These are phyloP conservation scores for Sinelater perroti DNA, from an alignment of 2,888 invertebrate species.

Conservation along the genomic window DNA sequence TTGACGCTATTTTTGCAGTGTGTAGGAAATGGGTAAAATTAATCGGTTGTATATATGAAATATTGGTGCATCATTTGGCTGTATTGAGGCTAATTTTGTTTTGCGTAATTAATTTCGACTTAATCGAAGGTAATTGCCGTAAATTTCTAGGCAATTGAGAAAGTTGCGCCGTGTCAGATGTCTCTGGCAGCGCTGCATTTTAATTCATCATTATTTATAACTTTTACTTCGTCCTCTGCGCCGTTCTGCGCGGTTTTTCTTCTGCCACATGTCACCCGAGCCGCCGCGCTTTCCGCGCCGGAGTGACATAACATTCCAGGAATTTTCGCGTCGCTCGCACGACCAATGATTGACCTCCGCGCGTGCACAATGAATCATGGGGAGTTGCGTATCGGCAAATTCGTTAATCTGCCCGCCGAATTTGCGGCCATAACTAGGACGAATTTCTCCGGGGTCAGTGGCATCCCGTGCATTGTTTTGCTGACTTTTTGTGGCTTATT, in stretches of 20 bases:
- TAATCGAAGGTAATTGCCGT: constrained; percentile 4
- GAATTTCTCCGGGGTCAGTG: constrained; percentile 28
- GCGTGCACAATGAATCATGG: constrained; percentile 12
- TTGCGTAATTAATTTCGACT: constrained; percentile 7
- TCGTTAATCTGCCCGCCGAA: constrained; percentile 8
- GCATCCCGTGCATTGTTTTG: constrained; percentile 20
- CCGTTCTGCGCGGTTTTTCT: too few species aligned
- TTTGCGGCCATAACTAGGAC: constrained; percentile 19
- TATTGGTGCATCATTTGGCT: too few species aligned
- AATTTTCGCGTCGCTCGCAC: not conserved
- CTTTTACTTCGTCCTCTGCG: not conserved
- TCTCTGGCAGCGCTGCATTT: not conserved
- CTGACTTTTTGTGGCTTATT: constrained; percentile 15
- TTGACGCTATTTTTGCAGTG: too few species aligned
- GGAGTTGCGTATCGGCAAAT: constrained; percentile 6
- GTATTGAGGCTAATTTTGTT: too few species aligned
- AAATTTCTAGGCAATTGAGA: constrained; percentile 13
- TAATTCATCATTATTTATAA: constrained; percentile 6
- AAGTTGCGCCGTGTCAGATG: constrained; percentile 15
- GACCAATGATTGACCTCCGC: constrained; percentile 16
- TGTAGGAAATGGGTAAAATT: too few species aligned
- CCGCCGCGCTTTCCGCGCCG: not conserved
- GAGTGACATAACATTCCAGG: constrained; percentile 11
- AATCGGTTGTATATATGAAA: too few species aligned
- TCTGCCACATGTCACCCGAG: too few species aligned